These are phyloP conservation scores for Ischnura elegans DNA, from an alignment of 2,888 invertebrate species.

Conservation along the genomic window DNA sequence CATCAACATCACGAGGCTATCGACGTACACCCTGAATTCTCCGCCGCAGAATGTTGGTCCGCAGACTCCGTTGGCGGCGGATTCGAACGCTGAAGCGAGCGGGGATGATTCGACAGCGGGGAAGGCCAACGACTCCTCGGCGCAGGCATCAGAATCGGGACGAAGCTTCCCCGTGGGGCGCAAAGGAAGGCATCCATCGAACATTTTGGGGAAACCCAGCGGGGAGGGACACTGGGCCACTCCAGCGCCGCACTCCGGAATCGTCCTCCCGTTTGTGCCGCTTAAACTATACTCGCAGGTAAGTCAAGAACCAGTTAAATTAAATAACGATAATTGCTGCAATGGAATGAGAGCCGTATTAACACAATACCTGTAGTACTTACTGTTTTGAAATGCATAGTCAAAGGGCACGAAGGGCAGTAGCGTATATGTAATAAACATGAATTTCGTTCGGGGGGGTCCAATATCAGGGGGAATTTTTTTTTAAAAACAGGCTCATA, in stretches of 20 bases:
- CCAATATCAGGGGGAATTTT: too few relatives aligned
- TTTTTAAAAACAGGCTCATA: too few relatives aligned
- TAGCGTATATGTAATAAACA: too few relatives aligned
- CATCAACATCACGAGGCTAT: conserved; percentile 53
- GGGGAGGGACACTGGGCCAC: conserved; percentile 70
- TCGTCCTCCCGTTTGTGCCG: conserved; percentile 74
- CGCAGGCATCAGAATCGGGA: neutral
- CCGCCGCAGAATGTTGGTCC: neutral
- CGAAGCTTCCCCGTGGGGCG: neutral
- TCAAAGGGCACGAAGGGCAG: too few relatives aligned
- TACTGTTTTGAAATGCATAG: too few relatives aligned
- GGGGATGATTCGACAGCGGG: neutral
- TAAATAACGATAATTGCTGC: too few relatives aligned
- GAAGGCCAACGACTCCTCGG: conserved; percentile 14
- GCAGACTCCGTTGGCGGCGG: neutral
- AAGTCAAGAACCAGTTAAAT: too few relatives aligned
- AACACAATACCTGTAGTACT: too few relatives aligned
- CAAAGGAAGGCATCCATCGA: conserved; percentile 1
- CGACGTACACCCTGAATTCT: conserved; percentile 15
- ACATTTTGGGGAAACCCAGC: conserved; percentile 49
- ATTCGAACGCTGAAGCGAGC: neutral
- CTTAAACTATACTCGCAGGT: conserved; percentile 74
- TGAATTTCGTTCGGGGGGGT: too few relatives aligned
- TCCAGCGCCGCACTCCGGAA: conserved; percentile 71
- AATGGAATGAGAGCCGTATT: too few relatives aligned